A percentile compares a stretch with the other conserved stretches of the same genome.
These are phyloP conservation scores for Pandemis cinnamomeana DNA, from an alignment of 2,888 invertebrate species.

Conservation along the genomic window DNA sequence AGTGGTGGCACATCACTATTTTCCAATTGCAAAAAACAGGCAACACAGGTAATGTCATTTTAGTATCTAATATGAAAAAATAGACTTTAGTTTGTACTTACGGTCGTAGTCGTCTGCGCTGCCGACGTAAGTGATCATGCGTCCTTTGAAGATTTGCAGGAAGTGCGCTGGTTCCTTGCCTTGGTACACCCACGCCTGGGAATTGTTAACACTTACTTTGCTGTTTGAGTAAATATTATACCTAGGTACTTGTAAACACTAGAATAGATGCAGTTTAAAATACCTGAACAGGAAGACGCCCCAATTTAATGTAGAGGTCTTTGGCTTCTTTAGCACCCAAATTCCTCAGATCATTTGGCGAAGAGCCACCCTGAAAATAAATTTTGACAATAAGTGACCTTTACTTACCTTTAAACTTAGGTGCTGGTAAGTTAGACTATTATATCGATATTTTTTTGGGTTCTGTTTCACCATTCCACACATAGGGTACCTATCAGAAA, in stretches of 20 bases:
- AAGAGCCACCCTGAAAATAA: slow-evolving; percentile 88
- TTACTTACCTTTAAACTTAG: too few relatives aligned
- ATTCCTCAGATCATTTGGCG: slow-evolving; percentile 89
- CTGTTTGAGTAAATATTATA: background rate
- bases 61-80: too few relatives aligned
- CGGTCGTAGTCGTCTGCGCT: slow-evolving; percentile 87
- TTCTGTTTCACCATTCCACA: too few relatives aligned
- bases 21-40: too few relatives aligned
- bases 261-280: background rate
- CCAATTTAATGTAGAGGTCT: slow-evolving; percentile 79
- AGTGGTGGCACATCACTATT: too few relatives aligned
- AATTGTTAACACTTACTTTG: slow-evolving; percentile 21
- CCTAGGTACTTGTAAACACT: too few relatives aligned
- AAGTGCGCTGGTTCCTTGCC: slow-evolving; percentile 97
- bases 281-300: slow-evolving; percentile 82
- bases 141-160: slow-evolving; percentile 94
- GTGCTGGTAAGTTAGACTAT: too few relatives aligned
- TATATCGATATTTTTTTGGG: too few relatives aligned
- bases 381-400: background rate
- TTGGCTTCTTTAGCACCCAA: slow-evolving; percentile 87
- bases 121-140: slow-evolving; percentile 90
- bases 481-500: too few relatives aligned
- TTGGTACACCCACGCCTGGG: slow-evolving; percentile 90
- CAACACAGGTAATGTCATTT: too few relatives aligned
- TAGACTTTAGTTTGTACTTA: slow-evolving; percentile 60